phyloP scores from a whole-genome alignment of 2,888 invertebrate genomes.

The Trachelus stipa region DNA sequence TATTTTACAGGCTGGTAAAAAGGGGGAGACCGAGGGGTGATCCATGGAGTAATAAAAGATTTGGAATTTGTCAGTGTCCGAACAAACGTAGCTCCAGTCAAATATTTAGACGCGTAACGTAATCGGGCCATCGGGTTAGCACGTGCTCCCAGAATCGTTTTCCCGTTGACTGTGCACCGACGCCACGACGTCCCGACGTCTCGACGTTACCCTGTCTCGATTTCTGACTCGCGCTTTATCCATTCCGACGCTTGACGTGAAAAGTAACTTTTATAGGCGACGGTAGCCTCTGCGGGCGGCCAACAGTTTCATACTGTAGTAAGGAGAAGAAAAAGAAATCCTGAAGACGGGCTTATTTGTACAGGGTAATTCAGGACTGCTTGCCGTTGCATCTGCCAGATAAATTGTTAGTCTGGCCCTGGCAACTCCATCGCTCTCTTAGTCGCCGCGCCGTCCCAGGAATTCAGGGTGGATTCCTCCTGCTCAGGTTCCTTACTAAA shows the following conservation, averaged over 20 bases:
- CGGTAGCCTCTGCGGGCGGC: not conserved
- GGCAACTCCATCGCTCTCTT: not conserved
- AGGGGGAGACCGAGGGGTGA: not conserved
- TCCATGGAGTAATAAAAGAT: slow-evolving; percentile 1
- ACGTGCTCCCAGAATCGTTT: slow-evolving; percentile 4
- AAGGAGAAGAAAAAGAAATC: not conserved
- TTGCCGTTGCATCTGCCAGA: slow-evolving; percentile 40
- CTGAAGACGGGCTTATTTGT: slow-evolving; percentile 39
- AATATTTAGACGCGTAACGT: slow-evolving; percentile 7
- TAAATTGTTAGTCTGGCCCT: slow-evolving; percentile 36
- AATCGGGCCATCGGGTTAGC: slow-evolving; percentile 1
- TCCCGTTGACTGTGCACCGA: not conserved
- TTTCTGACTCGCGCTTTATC: slow-evolving; percentile 4
- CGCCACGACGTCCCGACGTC: not conserved
- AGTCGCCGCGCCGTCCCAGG: slow-evolving; percentile 1
- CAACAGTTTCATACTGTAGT: not conserved
- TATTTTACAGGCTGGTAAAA: not conserved
- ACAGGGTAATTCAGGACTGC: slow-evolving; percentile 35
- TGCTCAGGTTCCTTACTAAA: not conserved
- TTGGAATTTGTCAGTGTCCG: slow-evolving; percentile 9
- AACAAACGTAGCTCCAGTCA: not conserved
- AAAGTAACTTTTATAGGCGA: slow-evolving; percentile 1
- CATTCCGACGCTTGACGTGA: slow-evolving; percentile 5
- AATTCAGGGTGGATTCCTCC: not conserved
- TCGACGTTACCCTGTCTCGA: not conserved